Base-by-base conservation (phyloP, 2,797 vertebrate genomes). In the Microctenopoma stevenorrisi region DNA sequence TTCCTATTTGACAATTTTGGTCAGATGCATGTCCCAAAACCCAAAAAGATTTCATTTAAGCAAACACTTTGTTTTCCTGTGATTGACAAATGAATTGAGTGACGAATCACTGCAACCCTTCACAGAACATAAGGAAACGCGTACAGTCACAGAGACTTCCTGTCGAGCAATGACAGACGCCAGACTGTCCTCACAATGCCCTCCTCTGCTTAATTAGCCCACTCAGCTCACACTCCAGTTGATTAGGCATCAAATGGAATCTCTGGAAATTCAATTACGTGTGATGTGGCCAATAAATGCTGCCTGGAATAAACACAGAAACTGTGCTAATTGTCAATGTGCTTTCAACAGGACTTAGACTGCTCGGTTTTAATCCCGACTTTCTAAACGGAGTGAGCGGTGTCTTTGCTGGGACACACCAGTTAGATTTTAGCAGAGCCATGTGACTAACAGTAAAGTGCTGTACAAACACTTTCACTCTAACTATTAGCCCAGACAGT, bases 401-500 rank as follows among this genome's bases (percentile, higher is more conserved):
- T 13, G 30, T 51, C 16, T 0, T 68, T 47, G 4, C 22, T 42
- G 40, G 14, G 40, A 18, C 44, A 18, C 3, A 11, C 16, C 10
- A n/a, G 38, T 75, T 77, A 70, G 0, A 55, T 56, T 68, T 76
- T 49, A 64, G 22, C 28, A 37, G 26, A 57, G 18, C 56, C 14
- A 22, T 55, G n/a, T 64, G 37, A 56, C 35, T 13, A 54, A 73
- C 54, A 63, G 11, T 28, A 16, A 46, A 59, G 51, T 56, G 37
- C 58, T 49, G 44, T 14, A 53, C 63, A 72, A 72, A 67, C 74
- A 42, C 33, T 60, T 68, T 60, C 16, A 55, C 63, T 62, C 79
- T 86, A 52, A 76, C 82, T 58, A 10, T 46, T 4, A 26, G 26
- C 57, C 70, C 58, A 74, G 74, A 66, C 74, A 28, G 64, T 75